Base-by-base conservation (phyloP, 2,888 invertebrate genomes). In the Acanthopleura granulata region DNA sequence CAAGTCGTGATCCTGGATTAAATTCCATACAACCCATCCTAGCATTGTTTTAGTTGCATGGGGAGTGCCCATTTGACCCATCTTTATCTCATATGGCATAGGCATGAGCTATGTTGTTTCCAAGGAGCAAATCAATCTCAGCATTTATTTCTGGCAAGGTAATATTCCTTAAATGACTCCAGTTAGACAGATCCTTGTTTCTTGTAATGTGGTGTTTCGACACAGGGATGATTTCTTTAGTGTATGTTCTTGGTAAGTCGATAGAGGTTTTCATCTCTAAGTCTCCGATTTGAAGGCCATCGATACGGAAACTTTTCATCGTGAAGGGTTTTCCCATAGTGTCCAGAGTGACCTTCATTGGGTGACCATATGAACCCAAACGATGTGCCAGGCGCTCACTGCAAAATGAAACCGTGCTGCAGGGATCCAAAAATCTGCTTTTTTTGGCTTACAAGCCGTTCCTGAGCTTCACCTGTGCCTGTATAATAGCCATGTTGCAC, bases 171-270 rank as follows among this genome's bases (percentile, higher is more conserved):
- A 79, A 73, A 51, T 79, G 77, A 66, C 62, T 16, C 79, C 79
- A 77, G 29, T 72, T 72, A 18, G 49, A 4, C 49, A 79, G 61
- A 61, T 79, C 79, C 15, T 73, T 57, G 27, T 75, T 25, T n/a
- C 62, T 76, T 18, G 77, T 74, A 25, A 78, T 74, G 69, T 79
- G 79, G 18, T 49, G 18, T 25, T 72, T 40, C 30, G 57, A 18
- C 49, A 78, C 78, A 49, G 77, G 78, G 72, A 77, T 78, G 25
- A 72, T 62, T 29, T 75, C 72, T 61, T 77, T 77, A 9, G 78
- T 73, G 49, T 77, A 77, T 18, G 75, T 72, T 12, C n/a, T 70
- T 27, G 77, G 77, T 22, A 79, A 49, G 70, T 77, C 62, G 16
- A 79, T 49, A 12, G 40, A 22, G 16, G 72, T 49, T 16, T 76